Percentiles rank a stretch among this genome's conserved stretches.
phyloP scores from a whole-genome alignment of 2,797 vertebrate species.

The Manis crassicaudata region DNA sequence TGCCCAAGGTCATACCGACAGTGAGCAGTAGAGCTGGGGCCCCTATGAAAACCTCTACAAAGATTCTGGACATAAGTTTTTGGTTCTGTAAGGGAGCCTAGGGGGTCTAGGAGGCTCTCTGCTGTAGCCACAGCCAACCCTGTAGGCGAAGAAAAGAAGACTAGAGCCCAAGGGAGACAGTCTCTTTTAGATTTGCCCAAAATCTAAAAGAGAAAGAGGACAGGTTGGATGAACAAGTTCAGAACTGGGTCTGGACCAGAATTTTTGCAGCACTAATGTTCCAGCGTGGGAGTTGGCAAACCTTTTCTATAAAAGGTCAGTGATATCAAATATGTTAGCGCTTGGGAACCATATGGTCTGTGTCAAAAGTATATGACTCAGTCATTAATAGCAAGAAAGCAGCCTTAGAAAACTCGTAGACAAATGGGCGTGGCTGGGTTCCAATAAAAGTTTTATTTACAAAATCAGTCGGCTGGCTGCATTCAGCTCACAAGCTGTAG shows the following conservation, averaged over 20 bases:
- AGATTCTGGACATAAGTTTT: not conserved
- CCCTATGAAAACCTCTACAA: not conserved
- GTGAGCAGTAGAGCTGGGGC: not conserved
- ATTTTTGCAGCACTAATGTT: not conserved
- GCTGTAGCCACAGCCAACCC: too few relatives aligned
- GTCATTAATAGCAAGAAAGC: not conserved
- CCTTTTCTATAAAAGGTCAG: not conserved
- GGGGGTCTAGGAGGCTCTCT: not conserved
- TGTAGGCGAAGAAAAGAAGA: not conserved
- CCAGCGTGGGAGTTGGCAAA: not conserved
- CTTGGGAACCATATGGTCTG: not conserved
- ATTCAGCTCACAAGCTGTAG: not conserved
- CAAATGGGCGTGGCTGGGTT: not conserved
- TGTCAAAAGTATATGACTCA: not conserved
- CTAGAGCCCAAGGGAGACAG: not conserved
- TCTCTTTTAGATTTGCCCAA: not conserved
- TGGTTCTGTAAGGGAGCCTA: fast-evolving
- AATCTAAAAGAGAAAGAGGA: not conserved
- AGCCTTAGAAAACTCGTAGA: not conserved
- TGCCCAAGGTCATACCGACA: not conserved
- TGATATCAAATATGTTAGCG: not conserved
- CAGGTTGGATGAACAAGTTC: not conserved
- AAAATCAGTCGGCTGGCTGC: not conserved
- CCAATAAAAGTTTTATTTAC: slow-evolving; percentile 5
- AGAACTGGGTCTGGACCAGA: not conserved